These are phyloP conservation scores for Cuculus canorus DNA, from an alignment of 2,797 vertebrate genomes.

Conservation along the genomic window DNA sequence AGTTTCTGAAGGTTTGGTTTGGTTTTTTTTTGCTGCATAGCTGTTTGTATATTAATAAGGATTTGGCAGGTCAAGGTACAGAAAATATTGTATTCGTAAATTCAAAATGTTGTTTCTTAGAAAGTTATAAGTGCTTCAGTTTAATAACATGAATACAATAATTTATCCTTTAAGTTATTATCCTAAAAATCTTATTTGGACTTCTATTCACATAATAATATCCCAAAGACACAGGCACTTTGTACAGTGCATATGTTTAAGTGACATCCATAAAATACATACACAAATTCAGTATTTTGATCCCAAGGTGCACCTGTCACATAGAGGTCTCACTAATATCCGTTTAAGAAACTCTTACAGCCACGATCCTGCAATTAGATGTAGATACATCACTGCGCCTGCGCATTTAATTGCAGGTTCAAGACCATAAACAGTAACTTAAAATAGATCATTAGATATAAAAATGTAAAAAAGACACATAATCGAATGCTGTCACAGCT, in stretches of 20 bases:
- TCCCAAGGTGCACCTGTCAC: constrained; percentile 46
- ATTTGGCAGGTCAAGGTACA: constrained; percentile 63
- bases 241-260: constrained; percentile 16
- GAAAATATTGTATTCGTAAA: constrained; percentile 69
- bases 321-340: neutral
- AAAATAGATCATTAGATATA: constrained; percentile 16
- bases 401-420: constrained; percentile 34
- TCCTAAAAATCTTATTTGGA: constrained; percentile 72
- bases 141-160: constrained; percentile 67
- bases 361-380: constrained; percentile 11
- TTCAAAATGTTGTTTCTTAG: constrained; percentile 57
- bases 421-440: constrained; percentile 39
- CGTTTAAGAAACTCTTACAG: constrained; percentile 53
- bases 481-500: constrained; percentile 46
- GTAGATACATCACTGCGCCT: constrained; percentile 25
- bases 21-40: neutral
- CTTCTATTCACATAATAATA: constrained; percentile 62
- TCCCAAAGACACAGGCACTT: constrained; percentile 55
- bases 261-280: constrained; percentile 54
- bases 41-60: constrained; percentile 30
- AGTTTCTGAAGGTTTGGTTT: neutral
- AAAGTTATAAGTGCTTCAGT: constrained; percentile 63
- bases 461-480: constrained; percentile 33
- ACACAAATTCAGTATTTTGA: constrained; percentile 40
- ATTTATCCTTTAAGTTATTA: constrained; percentile 73